Evolutionary conservation across 2,797 vertebrate genomes (phyloP), one percentile per base, ranked within the genome.

Genomic region (Psittacula derbiana): DNA sequence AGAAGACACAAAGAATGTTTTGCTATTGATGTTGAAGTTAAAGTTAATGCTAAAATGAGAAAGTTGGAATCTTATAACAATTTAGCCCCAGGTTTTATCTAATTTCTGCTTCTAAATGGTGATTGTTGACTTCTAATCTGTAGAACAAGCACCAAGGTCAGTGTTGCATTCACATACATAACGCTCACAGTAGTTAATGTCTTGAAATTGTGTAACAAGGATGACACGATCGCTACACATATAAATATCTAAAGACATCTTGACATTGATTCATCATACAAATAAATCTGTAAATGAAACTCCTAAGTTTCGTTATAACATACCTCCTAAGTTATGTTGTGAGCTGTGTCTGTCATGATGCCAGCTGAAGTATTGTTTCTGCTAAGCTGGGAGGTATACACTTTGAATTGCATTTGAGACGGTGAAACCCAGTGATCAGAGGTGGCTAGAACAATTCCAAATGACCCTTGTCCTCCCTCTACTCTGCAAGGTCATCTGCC

Each of bases 231-330:
- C 3, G 4, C 36, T 80, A 76, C 25, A 79, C 4, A 3, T 65
- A 65, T 41, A 83, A 86, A 67, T 93, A 75, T 61, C 58, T 79
- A 71, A 88, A 88, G 64, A 41, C 67, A 64, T 84, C 86, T 87
- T 65, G n/a, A 60, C 49, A 30, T 80, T 38, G 18, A 64, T 85
- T 95, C 67, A 46, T 47, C 17, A 16, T n/a, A 61, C 30, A 78
- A 92, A 81, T 80, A 96, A 96, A 93, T 86, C 50, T 92, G 17
- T 62, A 96, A 83, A 65, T 16, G 16, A 93, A 80, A 81, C 31
- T 94, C 60, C 60, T 74, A 90, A 73, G 64, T 30, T 58, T 58
- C 10, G 4, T 25, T 36, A 11, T 36, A 58, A 36, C 57, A 58
- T 58, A 17, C 25, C 33, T 58, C 57, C 23, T 58, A 36, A 36